These are phyloP conservation scores for Loripinus fragilis DNA, from an alignment of 2,888 invertebrate genomes.

Conservation along the genomic window DNA sequence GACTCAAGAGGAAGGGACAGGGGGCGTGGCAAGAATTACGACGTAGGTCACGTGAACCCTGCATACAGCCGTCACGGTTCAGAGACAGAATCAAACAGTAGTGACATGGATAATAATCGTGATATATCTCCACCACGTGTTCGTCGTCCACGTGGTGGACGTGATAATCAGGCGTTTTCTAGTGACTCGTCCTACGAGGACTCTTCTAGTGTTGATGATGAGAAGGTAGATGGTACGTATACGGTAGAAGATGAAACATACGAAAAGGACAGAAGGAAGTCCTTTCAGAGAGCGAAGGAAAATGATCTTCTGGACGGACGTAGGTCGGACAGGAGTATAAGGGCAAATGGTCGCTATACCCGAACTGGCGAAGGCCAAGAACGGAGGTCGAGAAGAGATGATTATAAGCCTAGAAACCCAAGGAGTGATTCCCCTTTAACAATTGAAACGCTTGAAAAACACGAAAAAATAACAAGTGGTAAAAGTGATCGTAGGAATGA, in stretches of 20 bases:
- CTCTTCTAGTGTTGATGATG: conserved; percentile 55
- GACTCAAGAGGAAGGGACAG: conserved; percentile 11
- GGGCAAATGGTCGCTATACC: conserved; percentile 29
- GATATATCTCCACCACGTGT: conserved; percentile 57
- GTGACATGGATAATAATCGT: conserved; percentile 54
- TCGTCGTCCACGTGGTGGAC: conserved; percentile 52
- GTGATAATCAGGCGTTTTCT: conserved; percentile 48
- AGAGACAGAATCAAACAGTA: conserved; percentile 44
- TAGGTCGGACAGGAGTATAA: conserved; percentile 23
- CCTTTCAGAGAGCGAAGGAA: conserved; percentile 39
- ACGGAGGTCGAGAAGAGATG: conserved; percentile 47
- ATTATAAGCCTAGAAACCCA: conserved; percentile 53
- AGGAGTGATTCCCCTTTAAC: conserved; percentile 60
- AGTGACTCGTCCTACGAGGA: conserved; percentile 58
- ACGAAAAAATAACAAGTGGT: conserved; percentile 48
- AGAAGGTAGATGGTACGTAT: conserved; percentile 39
- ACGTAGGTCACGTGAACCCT: conserved; percentile 50
- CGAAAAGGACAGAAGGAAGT: conserved; percentile 31
- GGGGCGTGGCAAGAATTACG: conserved; percentile 30
- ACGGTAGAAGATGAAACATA: conserved; percentile 46
- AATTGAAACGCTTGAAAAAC: conserved; percentile 52
- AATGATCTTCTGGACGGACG: conserved; percentile 24
- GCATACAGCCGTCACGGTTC: conserved; percentile 51
- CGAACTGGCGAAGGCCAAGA: conserved; percentile 34
- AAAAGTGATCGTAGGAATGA: conserved; percentile 39